These are phyloP conservation scores for Poecilia wingei DNA, from an alignment of 2,797 vertebrate genomes.

Conservation along the genomic window DNA sequence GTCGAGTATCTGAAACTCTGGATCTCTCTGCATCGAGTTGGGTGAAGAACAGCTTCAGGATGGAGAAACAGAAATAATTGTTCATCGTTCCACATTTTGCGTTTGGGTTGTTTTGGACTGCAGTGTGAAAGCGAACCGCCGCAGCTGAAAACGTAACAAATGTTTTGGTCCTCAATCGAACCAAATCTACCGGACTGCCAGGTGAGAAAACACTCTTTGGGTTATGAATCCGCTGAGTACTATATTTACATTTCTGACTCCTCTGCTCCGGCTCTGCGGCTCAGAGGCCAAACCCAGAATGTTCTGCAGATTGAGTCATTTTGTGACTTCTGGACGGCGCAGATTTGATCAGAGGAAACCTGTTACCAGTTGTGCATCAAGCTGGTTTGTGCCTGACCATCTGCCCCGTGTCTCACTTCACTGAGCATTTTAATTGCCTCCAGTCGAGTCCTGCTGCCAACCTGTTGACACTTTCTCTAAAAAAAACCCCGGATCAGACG, in stretches of 20 bases:
- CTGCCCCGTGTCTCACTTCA: conserved; percentile 68
- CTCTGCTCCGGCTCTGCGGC: background rate
- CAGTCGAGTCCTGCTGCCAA: conserved; percentile 45
- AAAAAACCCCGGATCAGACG: conserved; percentile 10
- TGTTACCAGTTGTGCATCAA: conserved; percentile 59
- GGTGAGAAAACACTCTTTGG: too few relatives aligned
- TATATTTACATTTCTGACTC: background rate
- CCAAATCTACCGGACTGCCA: too few relatives aligned
- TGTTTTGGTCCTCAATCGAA: too few relatives aligned
- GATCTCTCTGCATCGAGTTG: background rate
- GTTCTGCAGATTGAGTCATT: conserved; percentile 17
- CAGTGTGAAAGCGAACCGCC: too few relatives aligned
- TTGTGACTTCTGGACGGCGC: conserved; percentile 5
- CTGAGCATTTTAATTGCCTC: conserved; percentile 70
- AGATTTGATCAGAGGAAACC: conserved; percentile 41
- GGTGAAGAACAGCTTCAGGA: background rate
- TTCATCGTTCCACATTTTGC: conserved; percentile 6
- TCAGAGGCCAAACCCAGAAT: background rate
- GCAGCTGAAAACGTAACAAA: too few relatives aligned
- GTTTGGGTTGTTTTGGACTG: background rate
- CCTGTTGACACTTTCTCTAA: conserved; percentile 44
- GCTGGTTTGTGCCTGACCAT: conserved; percentile 65
- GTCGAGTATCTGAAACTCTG: background rate
- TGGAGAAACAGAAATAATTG: background rate
- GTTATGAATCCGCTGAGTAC: too few relatives aligned